Evolutionary conservation across 2,888 invertebrate genomes (phyloP), one percentile per base, ranked within the genome.

Genomic region (Nomada flava): DNA sequence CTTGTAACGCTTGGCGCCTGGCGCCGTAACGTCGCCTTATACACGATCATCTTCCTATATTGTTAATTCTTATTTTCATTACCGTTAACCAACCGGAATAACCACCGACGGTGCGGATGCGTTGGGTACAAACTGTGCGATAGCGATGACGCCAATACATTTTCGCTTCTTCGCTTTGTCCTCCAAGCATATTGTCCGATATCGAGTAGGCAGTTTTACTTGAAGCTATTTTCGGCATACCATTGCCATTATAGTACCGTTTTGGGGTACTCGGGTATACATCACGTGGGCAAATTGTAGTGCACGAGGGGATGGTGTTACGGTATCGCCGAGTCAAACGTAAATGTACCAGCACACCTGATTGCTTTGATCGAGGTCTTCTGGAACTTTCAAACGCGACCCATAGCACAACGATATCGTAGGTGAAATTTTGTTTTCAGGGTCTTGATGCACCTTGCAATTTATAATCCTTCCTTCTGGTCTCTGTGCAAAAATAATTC

Each of bases 361-460:
- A 92, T 82, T 62, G 92, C 81, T 79, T 84, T 86, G 84, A 91
- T 83, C 62, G 85, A 84, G 69, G 83, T 82, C 59, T 88, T 85
- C 57, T 89, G 75, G 60, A 88, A 81, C 36, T 75, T 70, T 44
- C 87, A 87, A 65, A 92, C 85, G 59, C 85, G 59, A 92, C 86
- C 71, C 83, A 89, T 77, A 94, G 84, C 47, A 94, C 88, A 13
- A 94, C 94, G 7, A 94, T 87, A 79, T 94, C 94, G 84, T 91
- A 94, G 18, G 93, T 84, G 73, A 94, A 86, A 76, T 84, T 88
- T 47, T 93, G 93, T 93, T 79, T 78, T 80, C 77, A 76, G 79
- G 68, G 82, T 36, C n/a, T 36, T 36, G 29, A 7, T 29, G 36
- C 7, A 36, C 36, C 36, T 29, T 36, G 36, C 36, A 36, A 7